Conservation (phyloP, 2,797 vertebrate species). For the Babyrousa celebensis region DNA sequence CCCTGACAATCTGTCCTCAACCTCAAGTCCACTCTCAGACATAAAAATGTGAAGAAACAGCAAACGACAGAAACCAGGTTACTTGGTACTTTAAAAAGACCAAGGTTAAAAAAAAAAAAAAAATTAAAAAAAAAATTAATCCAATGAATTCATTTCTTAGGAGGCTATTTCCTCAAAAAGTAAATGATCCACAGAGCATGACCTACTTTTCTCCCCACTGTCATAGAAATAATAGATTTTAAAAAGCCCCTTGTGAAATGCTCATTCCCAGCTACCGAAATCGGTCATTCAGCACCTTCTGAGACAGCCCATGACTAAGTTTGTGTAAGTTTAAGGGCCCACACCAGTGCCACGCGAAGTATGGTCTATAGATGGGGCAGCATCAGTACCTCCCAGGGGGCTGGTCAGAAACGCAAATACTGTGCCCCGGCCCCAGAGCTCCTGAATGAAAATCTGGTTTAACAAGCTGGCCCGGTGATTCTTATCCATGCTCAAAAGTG, state of each 20-base stretch:
- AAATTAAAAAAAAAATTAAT: not conserved
- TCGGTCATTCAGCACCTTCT: not conserved
- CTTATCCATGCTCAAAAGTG: not conserved
- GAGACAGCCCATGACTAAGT: not conserved
- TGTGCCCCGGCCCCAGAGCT: not conserved
- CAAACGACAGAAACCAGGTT: conserved; percentile 54
- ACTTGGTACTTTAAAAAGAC: conserved; percentile 55
- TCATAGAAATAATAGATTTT: not conserved
- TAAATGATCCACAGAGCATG: conserved; percentile 35
- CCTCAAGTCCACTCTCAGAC: conserved; percentile 11
- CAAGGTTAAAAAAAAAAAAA: not conserved
- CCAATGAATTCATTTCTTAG: conserved; percentile 53
- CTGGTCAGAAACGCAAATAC: not conserved
- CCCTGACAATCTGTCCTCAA: not conserved
- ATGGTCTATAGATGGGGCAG: not conserved
- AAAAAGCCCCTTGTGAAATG: conserved; percentile 9
- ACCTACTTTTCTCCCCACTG: not conserved
- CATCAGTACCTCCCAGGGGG: not conserved
- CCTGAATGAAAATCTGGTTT: not conserved
- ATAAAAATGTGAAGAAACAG: conserved; percentile 41
- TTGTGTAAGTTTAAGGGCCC: not conserved
- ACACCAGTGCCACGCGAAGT: not conserved
- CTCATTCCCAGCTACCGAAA: not conserved
- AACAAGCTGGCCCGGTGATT: not conserved
- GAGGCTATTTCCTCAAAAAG: conserved; percentile 54